Base-by-base conservation (phyloP, 2,888 invertebrate genomes). In the Platycheirus albimanus region DNA sequence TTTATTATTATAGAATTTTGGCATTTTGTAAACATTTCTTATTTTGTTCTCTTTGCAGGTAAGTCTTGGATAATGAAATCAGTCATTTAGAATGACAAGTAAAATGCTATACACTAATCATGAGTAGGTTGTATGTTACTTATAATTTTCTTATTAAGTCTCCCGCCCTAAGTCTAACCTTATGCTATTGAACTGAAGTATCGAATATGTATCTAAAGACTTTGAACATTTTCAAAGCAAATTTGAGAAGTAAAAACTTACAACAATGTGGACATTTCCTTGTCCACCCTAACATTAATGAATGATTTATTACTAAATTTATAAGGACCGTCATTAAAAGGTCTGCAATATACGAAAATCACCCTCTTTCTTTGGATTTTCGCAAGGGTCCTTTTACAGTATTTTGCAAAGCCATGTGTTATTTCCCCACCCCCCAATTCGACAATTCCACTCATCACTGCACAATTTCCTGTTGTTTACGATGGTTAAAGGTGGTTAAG, bases 261-360 rank as follows among this genome's bases (percentile, higher is more conserved):
- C 17, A 15, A 54, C 13, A 19, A 51, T 11, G n/a, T 49, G 30
- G 6, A 13, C 33, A 17, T 20, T 24, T 20, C 20, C 2, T 8
- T 58, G 6, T 58, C 52, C 69, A 61, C 52, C 52, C 51, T 24
- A n/a, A 11, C 30, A 19, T 56, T 45, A 52, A 52, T 47, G 24
- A 28, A 69, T 47, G 41, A 77, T 77, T 77, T 70, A 70, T 70
- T 51, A 54, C 17, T 47, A 45, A 15, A 45, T 45, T 10, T 54
- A 49, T 20, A 49, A 49, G 30, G 13, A 45, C 47, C 38, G 11
- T 56, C 63, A 66, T 74, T 74, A 66, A 64, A 49, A 13, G 11
- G 47, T 66, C 74, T 64, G 64, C 74, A 74, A 30, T 66, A 30
- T 66, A 28, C 54, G 28, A 49, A 58, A 70, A 56, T 30, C 47